Evolutionary conservation across 1,140 invertebrate genomes (phyloP), one percentile per base, ranked within the genome.

Genomic region (Dendrolimus kikuchii): DNA sequence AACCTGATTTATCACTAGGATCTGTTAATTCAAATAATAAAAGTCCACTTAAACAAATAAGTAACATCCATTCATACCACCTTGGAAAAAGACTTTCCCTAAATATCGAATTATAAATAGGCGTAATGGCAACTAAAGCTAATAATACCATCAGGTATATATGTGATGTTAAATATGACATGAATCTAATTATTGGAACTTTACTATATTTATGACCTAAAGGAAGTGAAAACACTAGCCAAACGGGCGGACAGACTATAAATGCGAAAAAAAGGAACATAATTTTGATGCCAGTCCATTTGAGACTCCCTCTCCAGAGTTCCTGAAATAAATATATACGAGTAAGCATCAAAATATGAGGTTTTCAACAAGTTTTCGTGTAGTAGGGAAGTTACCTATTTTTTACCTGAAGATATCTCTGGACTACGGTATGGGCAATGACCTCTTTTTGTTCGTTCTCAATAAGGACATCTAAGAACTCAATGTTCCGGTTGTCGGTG

Each of bases 371-470:
- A 68, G 59, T 62, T 43, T 56, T 49, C 51, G 57, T 59, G 55
- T 55, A 60, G 44, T 64, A 60, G 59, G 10, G 60, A 75, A 86
- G 81, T 88, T 88, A 88, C 87, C 86, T 88, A 88, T 77, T 82
- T 84, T 89, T 90, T 89, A 93, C 93, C 92, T 94, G 93, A 52
- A 96, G 89, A 87, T 96, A 96, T 75, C 95, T 90, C 79, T 96
- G 95, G 40, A 96, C 95, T 46, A 95, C 94, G 4, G 94, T 95
- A 74, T 96, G 95, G 5, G 95, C 94, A 61, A 96, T 96, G 2
- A 99, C 97, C 89, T 98, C 96, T 81, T 99, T 99, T 76, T 99
- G 98, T 82, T 99, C 97, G 77, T 98, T 98, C 84, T 99, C 98
- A 62, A 99, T 99, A 5, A 99, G 89, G 0, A 99, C 96, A 79